Percentiles rank a stretch among this genome's conserved stretches.
These are phyloP conservation scores for Coenonympha glycerion DNA, from an alignment of 2,888 invertebrate genomes.

Conservation along the genomic window DNA sequence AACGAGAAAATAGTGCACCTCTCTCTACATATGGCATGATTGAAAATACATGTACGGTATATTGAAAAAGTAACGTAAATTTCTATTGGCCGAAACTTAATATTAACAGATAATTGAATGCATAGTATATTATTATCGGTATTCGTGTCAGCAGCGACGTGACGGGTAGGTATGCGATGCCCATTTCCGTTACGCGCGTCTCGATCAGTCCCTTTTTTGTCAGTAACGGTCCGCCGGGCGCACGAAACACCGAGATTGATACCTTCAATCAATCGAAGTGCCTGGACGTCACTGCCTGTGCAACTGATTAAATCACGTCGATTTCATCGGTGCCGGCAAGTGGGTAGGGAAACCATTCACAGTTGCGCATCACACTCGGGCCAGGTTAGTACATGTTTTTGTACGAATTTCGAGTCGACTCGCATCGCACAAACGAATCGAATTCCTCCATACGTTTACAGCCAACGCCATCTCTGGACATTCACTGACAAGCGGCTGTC, in stretches of 20 bases:
- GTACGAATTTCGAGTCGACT: no score
- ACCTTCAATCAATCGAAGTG: constrained; percentile 66
- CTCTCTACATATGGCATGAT: no score
- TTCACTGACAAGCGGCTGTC: no score
- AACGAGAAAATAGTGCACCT: no score
- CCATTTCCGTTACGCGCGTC: constrained; percentile 69
- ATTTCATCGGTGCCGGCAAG: constrained; percentile 53
- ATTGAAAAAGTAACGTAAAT: constrained; percentile 45
- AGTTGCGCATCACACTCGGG: constrained; percentile 60
- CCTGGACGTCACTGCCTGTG: constrained; percentile 58
- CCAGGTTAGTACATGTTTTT: no score
- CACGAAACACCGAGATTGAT: constrained; percentile 70
- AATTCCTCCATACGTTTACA: no score
- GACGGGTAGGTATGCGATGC: constrained; percentile 62
- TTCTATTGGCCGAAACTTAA: constrained; percentile 44
- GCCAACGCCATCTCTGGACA: no score
- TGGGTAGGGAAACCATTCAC: constrained; percentile 58
- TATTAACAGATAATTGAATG: constrained; percentile 60
- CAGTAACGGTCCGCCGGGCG: constrained; percentile 65
- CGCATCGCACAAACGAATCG: no score
- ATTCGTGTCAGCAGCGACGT: constrained; percentile 65
- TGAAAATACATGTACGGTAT: constrained; percentile 37
- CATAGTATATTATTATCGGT: constrained; percentile 58
- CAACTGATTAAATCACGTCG: constrained; percentile 73
- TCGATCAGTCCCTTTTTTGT: constrained; percentile 71